Base-by-base conservation (phyloP, 35 echinoderm and acorn worm species). In the Ophiothrix spiculata region DNA sequence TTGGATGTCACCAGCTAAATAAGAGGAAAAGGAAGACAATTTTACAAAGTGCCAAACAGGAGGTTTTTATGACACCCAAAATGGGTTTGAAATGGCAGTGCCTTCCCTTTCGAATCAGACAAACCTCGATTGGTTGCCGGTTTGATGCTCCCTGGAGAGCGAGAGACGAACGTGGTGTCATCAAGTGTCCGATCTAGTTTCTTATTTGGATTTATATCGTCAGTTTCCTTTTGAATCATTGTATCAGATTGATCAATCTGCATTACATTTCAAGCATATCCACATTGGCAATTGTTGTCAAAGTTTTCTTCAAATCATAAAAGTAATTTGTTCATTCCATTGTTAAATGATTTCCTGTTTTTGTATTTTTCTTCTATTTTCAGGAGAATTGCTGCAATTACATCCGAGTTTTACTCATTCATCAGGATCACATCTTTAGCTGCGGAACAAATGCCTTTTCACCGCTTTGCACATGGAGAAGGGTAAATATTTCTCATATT, bases 351-450 rank as follows among this genome's bases (percentile, higher is more conserved):
- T 54, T 54, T 8, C 36, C 73, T 19, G n/a, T 79, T 23, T 69
- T 3, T 80, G 25, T 56, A 80, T 56, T 80, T 39, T 64, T 39
- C 84, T 37, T 89, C 32, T 86, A 1, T 38, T 88, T 90, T 82
- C 85, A 97, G 95, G 95, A 97, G 37, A 87, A 97, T 75, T 97
- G 95, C 78, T 91, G 95, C 38, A 97, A 97, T 41, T 97, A 86
- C 80, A 86, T 97, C 37, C 49, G 95, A 32, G 95, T 97, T 63
- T 74, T 97, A 37, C 39, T 97, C 19, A 83, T 93, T 1, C 86
- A 87, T 25, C 45, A 85, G 36, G 85, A 93, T 56, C 75, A 79
- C 33, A 76, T 97, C 25, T 97, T 97, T 79, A 79, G 84, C 1
- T 97, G 95, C 91, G 95, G 95, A 56, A 97, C 95, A 49, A 93